Percentiles rank a stretch among this genome's conserved stretches.
Conservation (phyloP, 2,888 invertebrate genomes). For the Drosophila nr. perissopoda region DNA sequence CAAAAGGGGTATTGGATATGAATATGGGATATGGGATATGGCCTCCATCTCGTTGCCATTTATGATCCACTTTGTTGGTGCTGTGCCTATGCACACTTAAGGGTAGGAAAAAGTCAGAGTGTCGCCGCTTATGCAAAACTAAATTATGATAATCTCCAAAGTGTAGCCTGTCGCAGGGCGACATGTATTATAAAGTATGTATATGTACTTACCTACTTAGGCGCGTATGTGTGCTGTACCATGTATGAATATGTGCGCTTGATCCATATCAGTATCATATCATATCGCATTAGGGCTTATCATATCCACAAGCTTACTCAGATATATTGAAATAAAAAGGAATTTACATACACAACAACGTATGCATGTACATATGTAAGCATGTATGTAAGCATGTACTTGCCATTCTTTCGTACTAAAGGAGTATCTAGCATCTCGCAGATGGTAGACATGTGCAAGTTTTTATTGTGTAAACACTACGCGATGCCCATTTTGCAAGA, state of each 20-base stretch:
- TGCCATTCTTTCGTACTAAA: constrained; percentile 3
- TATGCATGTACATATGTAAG: background rate
- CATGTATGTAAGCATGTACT: background rate
- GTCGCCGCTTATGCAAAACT: constrained; percentile 52
- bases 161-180: constrained; percentile 26
- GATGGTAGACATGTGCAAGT: constrained; percentile 21
- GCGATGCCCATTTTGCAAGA: constrained; percentile 11
- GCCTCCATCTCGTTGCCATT: constrained; percentile 18
- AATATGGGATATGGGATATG: constrained; percentile 17
- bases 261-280: constrained; percentile 75
- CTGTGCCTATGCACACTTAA: constrained; percentile 16
- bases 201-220: constrained; percentile 12
- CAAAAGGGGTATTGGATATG: constrained; percentile 9
- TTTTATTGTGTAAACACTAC: constrained; percentile 37
- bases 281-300: constrained; percentile 74
- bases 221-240: background rate
- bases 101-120: constrained; percentile 38
- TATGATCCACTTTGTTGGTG: constrained; percentile 36
- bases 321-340: constrained; percentile 71
- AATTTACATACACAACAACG: constrained; percentile 60
- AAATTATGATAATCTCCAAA: constrained; percentile 68
- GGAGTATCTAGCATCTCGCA: constrained; percentile 8
- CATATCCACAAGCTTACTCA: constrained; percentile 64
- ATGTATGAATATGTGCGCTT: constrained; percentile 32
- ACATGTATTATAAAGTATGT: constrained; percentile 1